Conservation (phyloP, 2,113 vertebrate genomes). For the Saccopteryx bilineata region DNA sequence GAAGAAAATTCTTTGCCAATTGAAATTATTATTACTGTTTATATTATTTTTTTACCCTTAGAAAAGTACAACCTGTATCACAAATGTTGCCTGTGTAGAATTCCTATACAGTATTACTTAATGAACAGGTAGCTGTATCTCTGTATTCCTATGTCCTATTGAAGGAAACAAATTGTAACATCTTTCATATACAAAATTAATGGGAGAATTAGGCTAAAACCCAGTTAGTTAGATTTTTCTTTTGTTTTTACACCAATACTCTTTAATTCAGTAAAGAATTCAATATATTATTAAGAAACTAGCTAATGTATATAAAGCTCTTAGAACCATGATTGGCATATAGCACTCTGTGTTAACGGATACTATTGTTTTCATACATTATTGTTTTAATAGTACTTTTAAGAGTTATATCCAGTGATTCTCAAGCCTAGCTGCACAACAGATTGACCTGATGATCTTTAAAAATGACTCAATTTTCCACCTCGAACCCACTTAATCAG, state of each 20-base stretch:
- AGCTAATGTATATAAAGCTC: background rate
- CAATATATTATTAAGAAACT: background rate
- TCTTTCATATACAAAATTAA: background rate
- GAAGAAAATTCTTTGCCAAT: background rate
- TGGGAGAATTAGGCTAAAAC: background rate
- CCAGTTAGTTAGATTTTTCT: background rate
- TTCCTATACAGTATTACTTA: background rate
- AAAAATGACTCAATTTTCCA: background rate
- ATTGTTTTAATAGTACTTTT: background rate
- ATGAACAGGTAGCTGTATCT: background rate
- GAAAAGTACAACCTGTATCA: background rate
- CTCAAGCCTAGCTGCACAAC: background rate
- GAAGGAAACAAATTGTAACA: background rate
- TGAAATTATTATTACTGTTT: background rate
- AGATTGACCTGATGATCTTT: background rate
- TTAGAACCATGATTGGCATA: background rate
- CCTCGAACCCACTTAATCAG: background rate
- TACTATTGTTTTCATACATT: background rate
- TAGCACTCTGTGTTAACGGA: background rate
- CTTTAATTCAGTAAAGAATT: conserved; percentile 31
- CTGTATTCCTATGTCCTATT: background rate
- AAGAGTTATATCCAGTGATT: background rate
- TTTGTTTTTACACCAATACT: background rate
- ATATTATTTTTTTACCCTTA: background rate
- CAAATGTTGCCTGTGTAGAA: background rate